A percentile compares a stretch with the other conserved stretches of the same genome.
These are phyloP conservation scores for Falco berigora DNA, from an alignment of 2,797 vertebrate genomes.

Conservation along the genomic window DNA sequence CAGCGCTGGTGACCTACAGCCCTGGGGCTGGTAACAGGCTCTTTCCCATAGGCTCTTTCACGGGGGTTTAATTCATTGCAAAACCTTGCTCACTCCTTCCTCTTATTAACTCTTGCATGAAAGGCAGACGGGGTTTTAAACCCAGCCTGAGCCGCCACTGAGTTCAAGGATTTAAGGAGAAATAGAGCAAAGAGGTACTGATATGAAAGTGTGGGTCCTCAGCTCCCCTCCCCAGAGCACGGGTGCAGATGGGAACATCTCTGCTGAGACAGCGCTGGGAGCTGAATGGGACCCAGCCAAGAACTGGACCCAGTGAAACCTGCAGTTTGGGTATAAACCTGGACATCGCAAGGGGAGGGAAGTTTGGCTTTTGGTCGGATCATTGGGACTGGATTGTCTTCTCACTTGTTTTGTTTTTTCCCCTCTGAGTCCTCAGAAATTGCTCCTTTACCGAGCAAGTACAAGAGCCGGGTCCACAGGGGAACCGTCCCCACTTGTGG, in stretches of 20 bases:
- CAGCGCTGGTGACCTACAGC: not conserved
- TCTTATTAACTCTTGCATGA: conserved; percentile 26
- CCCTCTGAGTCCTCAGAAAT: not conserved
- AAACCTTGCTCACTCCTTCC: not conserved
- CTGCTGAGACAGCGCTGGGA: not conserved
- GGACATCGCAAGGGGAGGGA: not conserved
- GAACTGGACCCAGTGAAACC: not conserved
- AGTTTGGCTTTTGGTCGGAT: not conserved
- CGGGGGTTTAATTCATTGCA: not conserved
- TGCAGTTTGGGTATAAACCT: not conserved
- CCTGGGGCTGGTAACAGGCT: not conserved
- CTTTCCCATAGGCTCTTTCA: not conserved
- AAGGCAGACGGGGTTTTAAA: not conserved
- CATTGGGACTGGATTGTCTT: not conserved
- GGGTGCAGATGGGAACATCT: not conserved
- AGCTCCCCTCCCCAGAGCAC: not conserved
- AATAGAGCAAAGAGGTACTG: accelerated
- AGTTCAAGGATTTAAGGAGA: not conserved
- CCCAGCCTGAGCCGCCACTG: not conserved
- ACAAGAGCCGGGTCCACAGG: not conserved
- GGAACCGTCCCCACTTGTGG: not conserved
- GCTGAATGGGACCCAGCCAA: not conserved
- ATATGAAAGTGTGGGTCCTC: not conserved
- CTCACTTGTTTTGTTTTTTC: not conserved
- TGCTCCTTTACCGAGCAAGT: not conserved